phyloP scores from a whole-genome alignment of 2,888 invertebrate species.

The Troides oblongomaculatus region DNA sequence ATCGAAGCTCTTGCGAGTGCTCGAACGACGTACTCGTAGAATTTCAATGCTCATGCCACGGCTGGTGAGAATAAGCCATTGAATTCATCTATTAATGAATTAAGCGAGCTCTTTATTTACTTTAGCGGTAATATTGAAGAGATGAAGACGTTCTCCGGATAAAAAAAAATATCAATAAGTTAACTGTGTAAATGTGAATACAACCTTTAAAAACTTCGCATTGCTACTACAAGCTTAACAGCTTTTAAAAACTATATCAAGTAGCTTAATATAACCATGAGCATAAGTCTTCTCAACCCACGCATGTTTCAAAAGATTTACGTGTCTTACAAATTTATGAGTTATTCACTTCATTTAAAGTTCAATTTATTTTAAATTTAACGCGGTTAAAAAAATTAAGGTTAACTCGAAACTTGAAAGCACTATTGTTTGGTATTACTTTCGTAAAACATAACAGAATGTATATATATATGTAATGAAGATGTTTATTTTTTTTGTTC shows the following conservation, averaged over 20 bases:
- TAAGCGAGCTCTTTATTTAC: neutral
- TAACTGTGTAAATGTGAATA: constrained; percentile 17
- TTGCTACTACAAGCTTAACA: constrained; percentile 73
- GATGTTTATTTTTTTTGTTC: too few relatives aligned
- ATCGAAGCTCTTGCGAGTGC: constrained; percentile 57
- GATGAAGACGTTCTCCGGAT: neutral
- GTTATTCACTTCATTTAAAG: constrained; percentile 44
- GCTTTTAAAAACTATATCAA: constrained; percentile 74
- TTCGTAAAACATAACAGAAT: neutral
- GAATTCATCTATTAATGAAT: too few relatives aligned
- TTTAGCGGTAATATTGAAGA: neutral
- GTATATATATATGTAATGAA: too few relatives aligned
- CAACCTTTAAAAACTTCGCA: constrained; percentile 33
- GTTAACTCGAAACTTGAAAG: constrained; percentile 33
- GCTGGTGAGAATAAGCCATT: too few relatives aligned
- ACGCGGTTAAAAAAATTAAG: neutral
- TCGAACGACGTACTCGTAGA: constrained; percentile 39
- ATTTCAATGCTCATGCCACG: constrained; percentile 22
- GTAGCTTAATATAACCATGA: constrained; percentile 76
- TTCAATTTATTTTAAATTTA: constrained; percentile 24
- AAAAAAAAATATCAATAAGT: neutral
- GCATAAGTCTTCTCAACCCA: constrained; percentile 75
- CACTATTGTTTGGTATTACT: constrained; percentile 39
- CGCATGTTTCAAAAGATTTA: constrained; percentile 42
- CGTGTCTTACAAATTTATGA: constrained; percentile 37